These are phyloP conservation scores for Acheta domesticus DNA, from an alignment of 2,888 invertebrate genomes.

Conservation along the genomic window DNA sequence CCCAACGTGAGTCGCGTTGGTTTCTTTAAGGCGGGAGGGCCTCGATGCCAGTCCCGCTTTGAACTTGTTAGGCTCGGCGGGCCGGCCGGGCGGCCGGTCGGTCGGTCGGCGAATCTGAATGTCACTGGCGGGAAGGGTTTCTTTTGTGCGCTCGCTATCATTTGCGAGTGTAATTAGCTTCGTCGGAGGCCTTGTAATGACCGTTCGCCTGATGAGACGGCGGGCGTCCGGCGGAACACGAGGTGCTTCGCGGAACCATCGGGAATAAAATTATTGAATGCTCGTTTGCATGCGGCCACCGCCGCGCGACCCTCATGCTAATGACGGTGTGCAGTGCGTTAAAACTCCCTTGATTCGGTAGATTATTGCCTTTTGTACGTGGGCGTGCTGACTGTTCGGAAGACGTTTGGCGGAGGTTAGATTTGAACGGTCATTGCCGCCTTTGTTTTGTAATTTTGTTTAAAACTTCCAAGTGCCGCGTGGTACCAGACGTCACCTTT, in stretches of 20 bases:
- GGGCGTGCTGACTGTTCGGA: too few relatives aligned
- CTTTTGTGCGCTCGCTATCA: neutral
- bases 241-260: neutral
- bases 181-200: neutral
- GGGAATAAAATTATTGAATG: neutral
- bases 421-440: too few relatives aligned
- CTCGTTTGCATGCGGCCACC: neutral
- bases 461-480: too few relatives aligned
- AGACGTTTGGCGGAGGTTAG: too few relatives aligned
- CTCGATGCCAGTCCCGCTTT: neutral
- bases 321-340: neutral
- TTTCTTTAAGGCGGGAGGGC: too few relatives aligned
- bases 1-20: too few relatives aligned
- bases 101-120: neutral
- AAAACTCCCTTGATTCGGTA: too few relatives aligned
- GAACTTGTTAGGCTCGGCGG: neutral
- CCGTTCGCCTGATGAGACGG: neutral
- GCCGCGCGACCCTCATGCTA: neutral
- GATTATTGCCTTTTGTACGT: too few relatives aligned
- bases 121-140: constrained; percentile 5
- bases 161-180: constrained; percentile 7
- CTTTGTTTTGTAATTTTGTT: too few relatives aligned
- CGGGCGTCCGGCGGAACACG: neutral
- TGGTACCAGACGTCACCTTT: too few relatives aligned
- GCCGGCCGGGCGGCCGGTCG: neutral